Percentiles rank a stretch among this genome's conserved stretches.
phyloP scores from a whole-genome alignment of 1,140 invertebrate genomes.

The Proctacanthus coquilletti region DNA sequence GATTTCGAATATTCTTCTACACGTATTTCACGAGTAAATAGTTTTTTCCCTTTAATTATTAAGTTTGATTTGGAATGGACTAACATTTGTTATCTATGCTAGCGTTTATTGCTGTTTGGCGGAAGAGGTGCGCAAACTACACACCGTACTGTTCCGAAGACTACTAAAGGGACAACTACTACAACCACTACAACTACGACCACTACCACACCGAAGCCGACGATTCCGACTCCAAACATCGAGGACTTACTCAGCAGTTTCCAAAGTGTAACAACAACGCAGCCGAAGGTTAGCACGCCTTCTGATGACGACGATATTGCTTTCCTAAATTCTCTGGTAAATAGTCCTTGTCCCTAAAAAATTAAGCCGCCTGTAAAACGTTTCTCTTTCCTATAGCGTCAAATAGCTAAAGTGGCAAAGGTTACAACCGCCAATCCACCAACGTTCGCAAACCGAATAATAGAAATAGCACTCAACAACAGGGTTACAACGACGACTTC shows the following conservation, averaged over 20 bases:
- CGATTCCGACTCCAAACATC: slow-evolving; percentile 9
- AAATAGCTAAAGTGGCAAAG: slow-evolving; percentile 6
- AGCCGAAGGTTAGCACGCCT: slow-evolving; percentile 24
- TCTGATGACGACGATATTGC: slow-evolving; percentile 35
- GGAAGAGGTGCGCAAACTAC: neutral
- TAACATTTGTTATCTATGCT: no score
- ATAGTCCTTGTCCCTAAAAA: slow-evolving; percentile 8
- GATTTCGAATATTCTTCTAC: no score
- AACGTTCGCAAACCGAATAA: slow-evolving; percentile 33
- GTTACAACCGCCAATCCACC: slow-evolving; percentile 18
- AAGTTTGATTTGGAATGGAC: no score
- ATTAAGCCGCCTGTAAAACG: slow-evolving; percentile 1
- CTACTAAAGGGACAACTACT: neutral
- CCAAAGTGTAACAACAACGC: slow-evolving; percentile 14
- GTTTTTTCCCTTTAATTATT: no score
- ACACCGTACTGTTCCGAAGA: no score
- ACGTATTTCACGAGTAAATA: no score
- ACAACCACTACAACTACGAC: slow-evolving; percentile 11
- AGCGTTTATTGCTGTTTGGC: neutral
- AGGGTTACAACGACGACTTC: neutral
- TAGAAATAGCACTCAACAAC: slow-evolving; percentile 33
- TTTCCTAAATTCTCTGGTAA: slow-evolving; percentile 34
- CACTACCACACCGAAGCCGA: slow-evolving; percentile 12
- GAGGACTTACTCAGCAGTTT: slow-evolving; percentile 8
- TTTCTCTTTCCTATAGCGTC: slow-evolving; percentile 6